These are phyloP conservation scores for Yponomeuta plumbellus DNA, from an alignment of 2,888 invertebrate genomes.

Conservation along the genomic window DNA sequence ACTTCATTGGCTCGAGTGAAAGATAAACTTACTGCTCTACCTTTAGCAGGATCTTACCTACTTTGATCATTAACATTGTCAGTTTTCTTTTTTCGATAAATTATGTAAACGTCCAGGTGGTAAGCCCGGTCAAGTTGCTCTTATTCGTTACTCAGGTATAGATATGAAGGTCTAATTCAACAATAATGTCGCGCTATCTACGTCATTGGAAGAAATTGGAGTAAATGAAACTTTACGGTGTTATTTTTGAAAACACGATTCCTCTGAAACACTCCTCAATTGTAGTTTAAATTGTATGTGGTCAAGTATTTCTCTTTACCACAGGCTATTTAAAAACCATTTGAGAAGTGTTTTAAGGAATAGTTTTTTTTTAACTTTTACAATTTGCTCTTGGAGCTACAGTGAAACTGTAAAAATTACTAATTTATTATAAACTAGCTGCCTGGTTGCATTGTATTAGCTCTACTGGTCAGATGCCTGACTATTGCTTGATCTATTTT, in stretches of 20 bases:
- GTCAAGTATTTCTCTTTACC: too few species aligned
- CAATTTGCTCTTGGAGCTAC: not conserved
- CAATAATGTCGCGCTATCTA: not conserved
- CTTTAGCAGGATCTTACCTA: not conserved
- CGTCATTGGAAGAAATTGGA: not conserved
- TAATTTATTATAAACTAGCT: not conserved
- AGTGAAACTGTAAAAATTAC: not conserved
- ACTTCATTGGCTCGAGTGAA: not conserved
- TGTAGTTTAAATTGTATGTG: too few species aligned
- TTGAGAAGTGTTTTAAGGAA: too few species aligned
- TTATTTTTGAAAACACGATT: too few species aligned
- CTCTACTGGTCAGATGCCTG: not conserved
- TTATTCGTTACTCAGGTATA: not conserved
- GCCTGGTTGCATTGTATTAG: not conserved
- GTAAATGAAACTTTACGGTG: not conserved
- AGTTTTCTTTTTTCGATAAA: not conserved
- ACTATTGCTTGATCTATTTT: constrained; percentile 1
- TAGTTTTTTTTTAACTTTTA: too few species aligned
- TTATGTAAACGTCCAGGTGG: too few species aligned
- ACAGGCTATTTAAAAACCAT: too few species aligned
- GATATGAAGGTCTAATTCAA: not conserved
- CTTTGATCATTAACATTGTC: not conserved
- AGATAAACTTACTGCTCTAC: not conserved
- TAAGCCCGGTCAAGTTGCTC: not conserved
- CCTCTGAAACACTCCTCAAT: too few species aligned